phyloP scores from a whole-genome alignment of 1,140 invertebrate genomes.

The Heliconius nattereri region DNA sequence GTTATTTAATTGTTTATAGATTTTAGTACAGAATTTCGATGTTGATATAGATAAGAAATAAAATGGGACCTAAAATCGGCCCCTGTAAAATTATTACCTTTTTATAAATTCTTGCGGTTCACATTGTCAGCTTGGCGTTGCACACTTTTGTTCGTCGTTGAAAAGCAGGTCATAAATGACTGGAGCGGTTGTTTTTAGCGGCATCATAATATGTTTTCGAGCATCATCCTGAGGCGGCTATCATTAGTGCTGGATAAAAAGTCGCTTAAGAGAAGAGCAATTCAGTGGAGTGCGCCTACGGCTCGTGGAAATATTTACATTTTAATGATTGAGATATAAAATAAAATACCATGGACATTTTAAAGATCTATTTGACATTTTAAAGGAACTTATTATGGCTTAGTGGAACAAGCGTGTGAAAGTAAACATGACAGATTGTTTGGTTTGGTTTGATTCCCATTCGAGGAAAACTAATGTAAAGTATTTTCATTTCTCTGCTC shows the following conservation, averaged over 20 bases:
- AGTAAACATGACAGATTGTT: too few relatives aligned
- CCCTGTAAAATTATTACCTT: conserved; percentile 17
- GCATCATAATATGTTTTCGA: conserved; percentile 32
- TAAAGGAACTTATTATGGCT: too few relatives aligned
- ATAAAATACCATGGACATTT: background rate
- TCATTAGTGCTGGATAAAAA: conserved; percentile 36
- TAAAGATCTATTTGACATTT: too few relatives aligned
- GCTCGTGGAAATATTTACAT: conserved; percentile 15
- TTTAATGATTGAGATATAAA: conserved; percentile 6
- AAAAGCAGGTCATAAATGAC: conserved; percentile 28
- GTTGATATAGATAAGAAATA: conserved; percentile 16
- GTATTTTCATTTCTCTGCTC: too few relatives aligned
- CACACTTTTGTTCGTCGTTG: conserved; percentile 1
- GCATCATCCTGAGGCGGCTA: conserved; percentile 28
- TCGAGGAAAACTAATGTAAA: too few relatives aligned
- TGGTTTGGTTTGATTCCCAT: too few relatives aligned
- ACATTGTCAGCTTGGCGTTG: background rate
- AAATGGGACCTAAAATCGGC: conserved; percentile 18
- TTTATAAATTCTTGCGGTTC: background rate
- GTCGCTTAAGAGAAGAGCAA: conserved; percentile 31
- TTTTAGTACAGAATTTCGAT: background rate
- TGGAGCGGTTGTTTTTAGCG: conserved; percentile 27
- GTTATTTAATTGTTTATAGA: background rate
- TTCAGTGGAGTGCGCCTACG: conserved; percentile 17
- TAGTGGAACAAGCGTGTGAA: too few relatives aligned